Conservation (phyloP, 2,797 vertebrate species). For the Linurgus olivaceus region DNA sequence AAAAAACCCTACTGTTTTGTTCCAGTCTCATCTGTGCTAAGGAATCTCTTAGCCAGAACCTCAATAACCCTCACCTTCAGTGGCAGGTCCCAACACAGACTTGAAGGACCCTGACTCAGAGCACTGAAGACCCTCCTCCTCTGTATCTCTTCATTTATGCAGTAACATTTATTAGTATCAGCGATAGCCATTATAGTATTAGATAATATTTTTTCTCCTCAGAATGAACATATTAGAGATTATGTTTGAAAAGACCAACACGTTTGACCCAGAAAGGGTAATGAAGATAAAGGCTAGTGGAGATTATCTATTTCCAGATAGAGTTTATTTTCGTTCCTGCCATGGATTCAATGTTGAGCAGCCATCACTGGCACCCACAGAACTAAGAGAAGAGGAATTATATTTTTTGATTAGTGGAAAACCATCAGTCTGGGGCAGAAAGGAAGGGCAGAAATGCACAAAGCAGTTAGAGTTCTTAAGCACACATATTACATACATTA, state of each 20-base stretch:
- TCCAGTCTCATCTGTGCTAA: not conserved
- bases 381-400: not conserved
- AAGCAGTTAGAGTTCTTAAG: not conserved
- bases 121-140: not conserved
- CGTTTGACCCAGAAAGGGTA: not conserved
- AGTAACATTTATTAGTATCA: not conserved
- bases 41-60: not conserved
- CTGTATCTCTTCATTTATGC: not conserved
- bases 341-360: not conserved
- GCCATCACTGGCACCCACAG: not conserved
- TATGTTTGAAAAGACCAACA: not conserved
- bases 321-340: not conserved
- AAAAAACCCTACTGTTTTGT: not conserved
- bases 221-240: not conserved
- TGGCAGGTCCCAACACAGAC: not conserved
- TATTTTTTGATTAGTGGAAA: not conserved
- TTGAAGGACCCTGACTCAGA: not conserved
- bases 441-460: not conserved
- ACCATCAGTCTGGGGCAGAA: not conserved
- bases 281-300: not conserved
- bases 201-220: not conserved
- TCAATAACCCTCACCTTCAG: not conserved
- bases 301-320: not conserved
- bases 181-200: not conserved
- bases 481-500: not conserved